These are phyloP conservation scores for Chaetogeoica ovagalla DNA, from an alignment of 2,888 invertebrate genomes.

Conservation along the genomic window DNA sequence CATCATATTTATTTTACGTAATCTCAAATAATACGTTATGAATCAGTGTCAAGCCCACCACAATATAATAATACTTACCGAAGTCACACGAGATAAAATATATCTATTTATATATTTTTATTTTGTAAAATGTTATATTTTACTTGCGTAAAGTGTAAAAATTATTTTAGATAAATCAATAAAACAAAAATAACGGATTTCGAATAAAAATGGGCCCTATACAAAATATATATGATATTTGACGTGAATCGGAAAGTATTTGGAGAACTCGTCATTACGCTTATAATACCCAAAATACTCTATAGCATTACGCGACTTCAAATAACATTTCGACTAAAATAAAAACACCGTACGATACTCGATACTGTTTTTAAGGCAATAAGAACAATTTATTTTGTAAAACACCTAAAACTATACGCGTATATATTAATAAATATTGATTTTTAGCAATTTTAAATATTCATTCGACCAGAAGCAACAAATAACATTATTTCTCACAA, in stretches of 20 bases:
- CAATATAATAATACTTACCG: too few relatives aligned
- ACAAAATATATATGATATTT: not conserved
- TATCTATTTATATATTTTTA: not conserved
- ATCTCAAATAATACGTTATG: too few relatives aligned
- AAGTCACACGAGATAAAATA: too few relatives aligned
- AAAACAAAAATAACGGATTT: not conserved
- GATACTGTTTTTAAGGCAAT: too few relatives aligned
- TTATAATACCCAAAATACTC: not conserved
- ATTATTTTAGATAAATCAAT: not conserved
- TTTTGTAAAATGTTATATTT: not conserved
- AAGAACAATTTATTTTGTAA: not conserved
- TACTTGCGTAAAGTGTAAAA: not conserved
- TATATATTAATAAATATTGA: not conserved
- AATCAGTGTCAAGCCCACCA: too few relatives aligned
- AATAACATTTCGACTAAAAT: constrained; percentile 10
- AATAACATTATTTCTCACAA: too few relatives aligned
- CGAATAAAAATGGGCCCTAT: not conserved
- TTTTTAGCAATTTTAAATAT: not conserved
- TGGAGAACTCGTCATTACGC: not conserved
- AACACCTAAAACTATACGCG: not conserved
- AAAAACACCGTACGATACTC: constrained; percentile 7
- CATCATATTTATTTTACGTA: not conserved
- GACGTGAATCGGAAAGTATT: constrained; percentile 20
- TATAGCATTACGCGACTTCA: constrained; percentile 2
- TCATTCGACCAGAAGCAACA: not conserved